Percentiles rank a stretch among this genome's conserved stretches.
These are phyloP conservation scores for Oxytorus armatus DNA, from an alignment of 2,888 invertebrate species.

Conservation along the genomic window DNA sequence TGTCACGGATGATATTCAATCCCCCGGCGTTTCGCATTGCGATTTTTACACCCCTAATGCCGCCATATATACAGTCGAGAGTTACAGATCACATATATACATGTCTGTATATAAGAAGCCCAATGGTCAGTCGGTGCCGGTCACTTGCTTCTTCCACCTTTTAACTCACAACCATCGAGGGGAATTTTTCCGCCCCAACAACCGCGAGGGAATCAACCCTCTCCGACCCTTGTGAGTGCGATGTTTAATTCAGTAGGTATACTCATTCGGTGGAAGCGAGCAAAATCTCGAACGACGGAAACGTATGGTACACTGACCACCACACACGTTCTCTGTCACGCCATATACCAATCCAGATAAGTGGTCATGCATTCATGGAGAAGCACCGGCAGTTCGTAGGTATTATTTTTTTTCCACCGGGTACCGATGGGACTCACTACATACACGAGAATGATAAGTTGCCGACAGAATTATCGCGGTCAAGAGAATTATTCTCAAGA, in stretches of 20 bases:
- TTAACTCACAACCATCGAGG: slow-evolving; percentile 75
- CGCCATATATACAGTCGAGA: slow-evolving; percentile 7
- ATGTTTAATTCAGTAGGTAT: slow-evolving; percentile 83
- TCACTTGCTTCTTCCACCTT: slow-evolving; percentile 77
- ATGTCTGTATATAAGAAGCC: too few species aligned
- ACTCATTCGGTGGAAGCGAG: slow-evolving; percentile 69
- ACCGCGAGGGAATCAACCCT: slow-evolving; percentile 21
- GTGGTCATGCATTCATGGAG: slow-evolving; percentile 84
- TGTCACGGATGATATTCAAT: slow-evolving; percentile 32
- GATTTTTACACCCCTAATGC: slow-evolving; percentile 42
- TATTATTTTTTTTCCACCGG: slow-evolving; percentile 2
- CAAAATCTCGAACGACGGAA: slow-evolving; percentile 70
- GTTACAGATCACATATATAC: slow-evolving; percentile 31
- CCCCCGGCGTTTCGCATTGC: slow-evolving; percentile 21
- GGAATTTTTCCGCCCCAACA: slow-evolving; percentile 57
- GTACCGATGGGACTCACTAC: background rate
- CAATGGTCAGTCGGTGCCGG: slow-evolving; percentile 54
- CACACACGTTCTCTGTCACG: slow-evolving; percentile 74
- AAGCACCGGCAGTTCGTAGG: slow-evolving; percentile 44
- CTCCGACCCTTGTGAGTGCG: slow-evolving; percentile 15
- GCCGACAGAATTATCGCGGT: slow-evolving; percentile 34
- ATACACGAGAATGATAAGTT: slow-evolving; percentile 1
- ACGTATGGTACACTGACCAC: slow-evolving; percentile 76
- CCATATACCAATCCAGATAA: slow-evolving; percentile 82
- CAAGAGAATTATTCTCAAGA: slow-evolving; percentile 13